Percentiles rank a stretch among this genome's conserved stretches.
These are phyloP conservation scores for Meriones unguiculatus DNA, from an alignment of 2,113 vertebrate genomes.

Conservation along the genomic window DNA sequence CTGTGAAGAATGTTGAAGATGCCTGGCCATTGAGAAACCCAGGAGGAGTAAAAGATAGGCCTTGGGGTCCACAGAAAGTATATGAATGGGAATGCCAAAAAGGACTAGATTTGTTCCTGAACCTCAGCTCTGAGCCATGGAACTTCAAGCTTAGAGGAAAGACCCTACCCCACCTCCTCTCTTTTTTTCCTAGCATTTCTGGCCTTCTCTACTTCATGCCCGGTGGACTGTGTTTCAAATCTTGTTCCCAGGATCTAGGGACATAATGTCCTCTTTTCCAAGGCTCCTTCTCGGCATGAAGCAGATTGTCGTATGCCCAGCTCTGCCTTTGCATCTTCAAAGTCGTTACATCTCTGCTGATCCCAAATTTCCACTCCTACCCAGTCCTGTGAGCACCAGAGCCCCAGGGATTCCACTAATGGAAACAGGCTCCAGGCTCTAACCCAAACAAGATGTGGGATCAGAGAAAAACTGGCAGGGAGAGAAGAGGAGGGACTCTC, in stretches of 20 bases:
- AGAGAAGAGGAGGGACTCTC: not conserved
- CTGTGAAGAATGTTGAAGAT: not conserved
- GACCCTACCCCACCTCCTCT: accelerated
- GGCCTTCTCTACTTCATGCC: not conserved
- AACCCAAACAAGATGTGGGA: not conserved
- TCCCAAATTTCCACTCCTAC: not conserved
- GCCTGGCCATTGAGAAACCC: not conserved
- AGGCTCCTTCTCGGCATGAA: not conserved
- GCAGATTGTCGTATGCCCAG: not conserved
- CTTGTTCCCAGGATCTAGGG: not conserved
- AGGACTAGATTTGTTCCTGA: not conserved
- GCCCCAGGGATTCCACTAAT: not conserved
- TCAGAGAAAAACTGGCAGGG: not conserved
- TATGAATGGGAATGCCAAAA: not conserved
- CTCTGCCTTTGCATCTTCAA: not conserved
- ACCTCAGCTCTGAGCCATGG: not conserved
- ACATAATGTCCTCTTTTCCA: not conserved
- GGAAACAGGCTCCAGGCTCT: accelerated
- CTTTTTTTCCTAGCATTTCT: not conserved
- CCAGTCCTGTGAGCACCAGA: not conserved
- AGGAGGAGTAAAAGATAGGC: not conserved
- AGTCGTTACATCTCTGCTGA: not conserved
- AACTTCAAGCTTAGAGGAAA: not conserved
- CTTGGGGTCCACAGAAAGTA: not conserved
- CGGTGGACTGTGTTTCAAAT: not conserved